A percentile compares a stretch with the other conserved stretches of the same genome.
Evolutionary conservation across 2,888 invertebrate genomes (phyloP).

Genomic region (Tetrapedia diversipes): DNA sequence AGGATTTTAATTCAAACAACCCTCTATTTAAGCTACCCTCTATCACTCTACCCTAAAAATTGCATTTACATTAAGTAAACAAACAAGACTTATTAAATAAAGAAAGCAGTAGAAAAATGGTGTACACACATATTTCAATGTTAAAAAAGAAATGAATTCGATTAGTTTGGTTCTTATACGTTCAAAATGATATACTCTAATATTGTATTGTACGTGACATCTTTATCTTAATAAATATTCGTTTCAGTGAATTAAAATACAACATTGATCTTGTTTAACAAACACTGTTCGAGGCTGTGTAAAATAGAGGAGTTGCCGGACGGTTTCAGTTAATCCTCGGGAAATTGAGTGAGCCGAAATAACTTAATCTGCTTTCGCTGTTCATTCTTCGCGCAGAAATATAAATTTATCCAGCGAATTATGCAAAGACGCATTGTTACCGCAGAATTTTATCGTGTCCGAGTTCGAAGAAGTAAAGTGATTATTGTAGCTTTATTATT

Average conservation of each 20-base stretch:
- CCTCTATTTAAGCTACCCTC: too few relatives aligned
- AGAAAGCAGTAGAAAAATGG: too few relatives aligned
- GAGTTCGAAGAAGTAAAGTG: background rate
- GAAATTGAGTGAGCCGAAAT: constrained; percentile 18
- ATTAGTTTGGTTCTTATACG: too few relatives aligned
- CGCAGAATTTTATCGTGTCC: background rate
- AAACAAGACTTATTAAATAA: too few relatives aligned
- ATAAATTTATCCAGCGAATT: background rate
- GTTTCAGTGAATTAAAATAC: background rate
- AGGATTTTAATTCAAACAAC: too few relatives aligned
- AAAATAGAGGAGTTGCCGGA: background rate
- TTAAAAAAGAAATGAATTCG: too few relatives aligned
- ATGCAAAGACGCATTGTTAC: constrained; percentile 24
- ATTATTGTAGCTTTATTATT: too few relatives aligned
- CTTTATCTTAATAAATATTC: constrained; percentile 8
- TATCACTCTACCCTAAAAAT: too few relatives aligned
- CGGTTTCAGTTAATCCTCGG: background rate
- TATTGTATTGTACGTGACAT: background rate
- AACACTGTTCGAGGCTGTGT: background rate
- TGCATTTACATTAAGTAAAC: too few relatives aligned
- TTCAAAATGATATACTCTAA: too few relatives aligned
- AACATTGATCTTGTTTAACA: constrained; percentile 20
- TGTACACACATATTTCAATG: too few relatives aligned
- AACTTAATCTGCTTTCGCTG: background rate
- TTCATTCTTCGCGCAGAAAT: constrained; percentile 1